phyloP scores from a whole-genome alignment of 2,888 invertebrate genomes.

The Agrilus mali region DNA sequence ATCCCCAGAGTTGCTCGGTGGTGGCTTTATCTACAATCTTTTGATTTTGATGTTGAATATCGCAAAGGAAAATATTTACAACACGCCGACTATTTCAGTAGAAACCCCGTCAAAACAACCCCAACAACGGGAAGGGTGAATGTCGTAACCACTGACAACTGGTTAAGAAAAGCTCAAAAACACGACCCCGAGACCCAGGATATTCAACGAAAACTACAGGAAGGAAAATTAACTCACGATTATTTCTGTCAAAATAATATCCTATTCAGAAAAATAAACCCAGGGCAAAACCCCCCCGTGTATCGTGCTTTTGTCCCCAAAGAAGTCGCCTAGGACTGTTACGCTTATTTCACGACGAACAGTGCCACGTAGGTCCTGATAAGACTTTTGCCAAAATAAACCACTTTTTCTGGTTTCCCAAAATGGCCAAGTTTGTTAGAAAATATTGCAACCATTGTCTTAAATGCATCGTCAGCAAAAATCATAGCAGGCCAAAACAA shows the following conservation, averaged over 20 bases:
- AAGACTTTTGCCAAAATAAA: too few species aligned
- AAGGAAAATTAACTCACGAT: background rate
- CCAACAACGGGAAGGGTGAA: background rate
- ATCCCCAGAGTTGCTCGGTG: constrained; percentile 20
- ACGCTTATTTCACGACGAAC: too few species aligned
- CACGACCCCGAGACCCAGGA: background rate
- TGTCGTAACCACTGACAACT: too few species aligned
- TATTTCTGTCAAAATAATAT: background rate
- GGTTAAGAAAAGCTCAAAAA: too few species aligned
- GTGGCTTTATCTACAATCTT: constrained; percentile 20
- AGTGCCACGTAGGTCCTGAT: too few species aligned
- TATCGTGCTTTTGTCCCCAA: too few species aligned
- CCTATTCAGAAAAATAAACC: background rate
- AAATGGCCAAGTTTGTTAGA: too few species aligned
- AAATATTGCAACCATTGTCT: too few species aligned
- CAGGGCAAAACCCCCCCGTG: background rate
- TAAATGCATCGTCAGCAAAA: background rate
- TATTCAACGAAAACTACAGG: background rate
- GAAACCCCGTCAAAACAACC: constrained; percentile 8
- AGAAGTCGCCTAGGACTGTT: too few species aligned
- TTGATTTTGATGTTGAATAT: constrained; percentile 12
- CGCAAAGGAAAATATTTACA: constrained; percentile 7
- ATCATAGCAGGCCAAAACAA: background rate
- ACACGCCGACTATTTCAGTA: constrained; percentile 13
- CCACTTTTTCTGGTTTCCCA: too few species aligned